Base-by-base conservation (phyloP, 2,888 invertebrate genomes). In the Euzophera pinguis region DNA sequence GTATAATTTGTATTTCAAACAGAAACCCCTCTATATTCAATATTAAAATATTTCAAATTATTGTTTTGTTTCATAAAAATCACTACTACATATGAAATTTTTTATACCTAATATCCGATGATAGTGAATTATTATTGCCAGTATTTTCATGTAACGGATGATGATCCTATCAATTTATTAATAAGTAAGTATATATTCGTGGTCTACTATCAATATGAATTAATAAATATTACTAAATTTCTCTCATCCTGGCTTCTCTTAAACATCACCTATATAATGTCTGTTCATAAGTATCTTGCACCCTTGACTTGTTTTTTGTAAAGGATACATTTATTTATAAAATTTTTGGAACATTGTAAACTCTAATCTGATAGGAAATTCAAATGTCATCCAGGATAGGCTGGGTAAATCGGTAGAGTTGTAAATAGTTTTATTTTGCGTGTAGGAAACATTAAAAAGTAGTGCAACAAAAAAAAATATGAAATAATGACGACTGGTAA, bases 1-100 rank as follows among this genome's bases (percentile, higher is more conserved):
- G 77, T 76, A 74, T 64, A 65, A 64, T 63, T 65, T 65, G 62
- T 58, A 60, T 63, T 32, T 63, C 58, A 56, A 67, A 72, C 65
- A 59, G 54, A 60, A 65, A 58, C 50, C 60, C 59, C 47, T 55
- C 61, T 60, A 60, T 64, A 54, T 61, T 56, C 58, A 54, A 53
- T 43, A 50, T 53, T 58, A 50, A 39, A 38, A 39, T 29, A 50
- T 41, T 59, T 61, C 48, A 59, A 63, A 57, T 56, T 62, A 57
- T 59, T 56, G 57, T 61, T 57, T 57, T 54, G 58, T 53, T 60
- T 61, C 62, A 64, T 62, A 59, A 53, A 64, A 63, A 59, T 60
- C 52, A 57, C 56, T 3, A 22, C 32, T 60, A 56, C 53, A 45
- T 57, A 56, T 34, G 56, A 51, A 56, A 53, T 52, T 22, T 22